Evolutionary conservation across 2,797 vertebrate genomes (phyloP).

Genomic region (Coreius guichenoti): DNA sequence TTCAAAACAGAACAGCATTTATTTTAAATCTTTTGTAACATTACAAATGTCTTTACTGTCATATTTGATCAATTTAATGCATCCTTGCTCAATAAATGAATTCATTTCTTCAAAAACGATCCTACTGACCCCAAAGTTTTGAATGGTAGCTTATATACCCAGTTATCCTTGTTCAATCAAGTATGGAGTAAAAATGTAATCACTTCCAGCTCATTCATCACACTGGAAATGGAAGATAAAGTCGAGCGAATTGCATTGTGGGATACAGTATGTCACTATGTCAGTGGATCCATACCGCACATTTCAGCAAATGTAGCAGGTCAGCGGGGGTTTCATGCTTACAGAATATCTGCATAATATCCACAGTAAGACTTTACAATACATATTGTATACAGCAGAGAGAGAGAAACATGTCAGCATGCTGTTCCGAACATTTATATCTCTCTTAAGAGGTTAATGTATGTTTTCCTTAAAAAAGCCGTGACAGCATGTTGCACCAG

Average conservation of each 20-base stretch:
- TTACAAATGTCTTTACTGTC: neutral
- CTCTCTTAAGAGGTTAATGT: neutral
- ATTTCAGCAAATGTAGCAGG: neutral
- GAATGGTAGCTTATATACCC: neutral
- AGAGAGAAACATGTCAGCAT: neutral
- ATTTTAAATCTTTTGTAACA: neutral
- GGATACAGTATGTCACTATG: neutral
- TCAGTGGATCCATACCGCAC: neutral
- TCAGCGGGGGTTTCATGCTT: neutral
- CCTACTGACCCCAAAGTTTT: neutral
- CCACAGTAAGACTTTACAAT: neutral
- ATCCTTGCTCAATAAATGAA: neutral
- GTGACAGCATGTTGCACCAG: slow-evolving; percentile 5
- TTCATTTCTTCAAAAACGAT: neutral
- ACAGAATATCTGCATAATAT: neutral
- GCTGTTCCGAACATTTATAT: neutral
- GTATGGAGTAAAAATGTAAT: neutral
- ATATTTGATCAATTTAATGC: neutral
- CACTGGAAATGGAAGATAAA: neutral
- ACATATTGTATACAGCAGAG: neutral
- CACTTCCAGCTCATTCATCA: neutral
- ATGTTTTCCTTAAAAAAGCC: neutral
- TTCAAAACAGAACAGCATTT: neutral
- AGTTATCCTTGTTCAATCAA: neutral
- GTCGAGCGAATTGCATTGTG: neutral